Evolutionary conservation across 2,113 vertebrate species (phyloP).

Genomic region (Scalopus aquaticus): DNA sequence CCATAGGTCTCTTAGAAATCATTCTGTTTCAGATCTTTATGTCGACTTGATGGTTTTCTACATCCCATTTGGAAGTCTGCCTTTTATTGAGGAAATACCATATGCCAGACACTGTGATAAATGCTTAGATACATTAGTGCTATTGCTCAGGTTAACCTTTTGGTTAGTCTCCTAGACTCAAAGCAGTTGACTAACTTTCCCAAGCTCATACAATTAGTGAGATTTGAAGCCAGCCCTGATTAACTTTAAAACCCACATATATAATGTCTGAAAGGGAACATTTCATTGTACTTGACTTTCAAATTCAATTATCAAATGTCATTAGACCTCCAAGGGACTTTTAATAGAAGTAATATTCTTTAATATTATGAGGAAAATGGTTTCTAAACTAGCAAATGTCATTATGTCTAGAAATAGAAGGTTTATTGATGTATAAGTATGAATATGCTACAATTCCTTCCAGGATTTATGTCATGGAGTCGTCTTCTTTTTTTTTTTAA

Average conservation of each 20-base stretch:
- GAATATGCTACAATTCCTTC: conserved; percentile 46
- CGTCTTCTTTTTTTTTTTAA: too few relatives aligned
- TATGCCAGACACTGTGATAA: not conserved
- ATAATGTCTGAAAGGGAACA: not conserved
- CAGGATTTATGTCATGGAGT: not conserved
- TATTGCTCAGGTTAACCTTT: not conserved
- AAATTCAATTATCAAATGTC: not conserved
- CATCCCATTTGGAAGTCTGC: not conserved
- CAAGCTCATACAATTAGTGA: not conserved
- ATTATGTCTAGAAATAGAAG: conserved; percentile 19
- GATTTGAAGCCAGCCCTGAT: not conserved
- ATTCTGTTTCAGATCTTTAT: not conserved
- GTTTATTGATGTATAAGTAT: conserved; percentile 42
- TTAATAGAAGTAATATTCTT: conserved; percentile 55
- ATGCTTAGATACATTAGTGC: not conserved
- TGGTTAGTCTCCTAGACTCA: not conserved
- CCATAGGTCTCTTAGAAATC: not conserved
- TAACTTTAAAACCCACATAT: not conserved
- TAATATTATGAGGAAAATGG: conserved; percentile 38
- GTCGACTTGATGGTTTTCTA: not conserved
- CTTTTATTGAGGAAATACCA: not conserved
- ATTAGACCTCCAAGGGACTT: conserved; percentile 24
- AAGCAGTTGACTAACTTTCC: not conserved
- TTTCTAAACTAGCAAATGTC: conserved; percentile 55
- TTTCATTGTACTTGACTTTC: not conserved